Percentiles rank a stretch among this genome's conserved stretches.
Conservation (phyloP, 2,888 invertebrate genomes). For the Blastobasis lacticolella region DNA sequence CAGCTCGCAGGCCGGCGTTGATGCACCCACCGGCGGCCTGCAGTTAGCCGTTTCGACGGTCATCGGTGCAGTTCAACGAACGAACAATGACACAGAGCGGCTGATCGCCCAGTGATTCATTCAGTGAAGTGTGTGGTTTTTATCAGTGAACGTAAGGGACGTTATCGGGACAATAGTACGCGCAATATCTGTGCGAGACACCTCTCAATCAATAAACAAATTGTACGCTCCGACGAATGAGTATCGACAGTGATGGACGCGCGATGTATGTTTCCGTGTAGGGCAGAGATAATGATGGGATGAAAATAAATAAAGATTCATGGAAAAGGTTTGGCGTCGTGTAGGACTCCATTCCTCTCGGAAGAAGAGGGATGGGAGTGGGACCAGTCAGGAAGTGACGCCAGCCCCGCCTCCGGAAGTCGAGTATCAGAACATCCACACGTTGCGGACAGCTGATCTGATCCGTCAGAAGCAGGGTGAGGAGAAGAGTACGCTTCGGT, state of each 20-base stretch:
- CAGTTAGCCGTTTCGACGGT: background rate
- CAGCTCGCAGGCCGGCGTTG: conserved; percentile 27
- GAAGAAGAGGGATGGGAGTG: conserved; percentile 73
- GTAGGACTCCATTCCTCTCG: conserved; percentile 75
- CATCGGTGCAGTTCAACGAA: conserved; percentile 5
- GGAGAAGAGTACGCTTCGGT: conserved; percentile 65
- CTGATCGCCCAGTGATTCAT: conserved; percentile 46
- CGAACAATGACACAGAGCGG: conserved; percentile 54
- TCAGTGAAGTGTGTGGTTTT: conserved; percentile 16
- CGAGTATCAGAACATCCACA: conserved; percentile 70
- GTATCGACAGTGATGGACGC: background rate
- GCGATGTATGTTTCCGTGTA: too few species aligned
- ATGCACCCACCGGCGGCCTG: conserved; percentile 3
- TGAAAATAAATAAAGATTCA: conserved; percentile 66
- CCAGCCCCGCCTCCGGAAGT: conserved; percentile 55
- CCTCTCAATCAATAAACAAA: background rate
- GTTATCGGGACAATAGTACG: conserved; percentile 17
- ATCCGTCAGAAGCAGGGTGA: conserved; percentile 67
- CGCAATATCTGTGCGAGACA: background rate
- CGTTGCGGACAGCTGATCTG: conserved; percentile 67
- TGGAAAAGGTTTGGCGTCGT: conserved; percentile 74
- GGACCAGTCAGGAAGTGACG: conserved; percentile 62
- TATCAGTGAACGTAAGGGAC: conserved; percentile 14
- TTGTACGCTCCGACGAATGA: background rate
- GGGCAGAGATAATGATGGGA: conserved; percentile 52